phyloP scores from a whole-genome alignment of 2,888 invertebrate species.

The Tachystola acroxantha region DNA sequence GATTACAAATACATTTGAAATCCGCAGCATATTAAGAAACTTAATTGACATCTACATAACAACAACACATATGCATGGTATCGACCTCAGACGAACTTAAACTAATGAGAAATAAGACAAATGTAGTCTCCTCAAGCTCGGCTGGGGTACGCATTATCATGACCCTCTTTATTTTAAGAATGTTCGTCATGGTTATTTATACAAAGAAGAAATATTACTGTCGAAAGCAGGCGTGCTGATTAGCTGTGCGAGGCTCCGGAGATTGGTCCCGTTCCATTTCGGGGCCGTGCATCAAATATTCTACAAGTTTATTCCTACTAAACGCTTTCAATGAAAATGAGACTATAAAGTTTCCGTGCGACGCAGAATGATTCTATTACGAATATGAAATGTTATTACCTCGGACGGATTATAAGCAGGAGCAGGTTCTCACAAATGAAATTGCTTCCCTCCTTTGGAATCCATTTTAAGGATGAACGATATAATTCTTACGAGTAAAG shows the following conservation, averaged over 20 bases:
- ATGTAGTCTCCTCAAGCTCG: too few species aligned
- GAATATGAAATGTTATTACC: constrained; percentile 79
- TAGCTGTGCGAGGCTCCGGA: constrained; percentile 53
- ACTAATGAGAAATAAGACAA: too few species aligned
- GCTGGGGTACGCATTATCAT: too few species aligned
- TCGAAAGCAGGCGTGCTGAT: constrained; percentile 43
- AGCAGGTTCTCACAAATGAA: constrained; percentile 77
- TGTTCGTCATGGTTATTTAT: too few species aligned
- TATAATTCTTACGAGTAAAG: constrained; percentile 73
- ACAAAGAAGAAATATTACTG: constrained; percentile 35
- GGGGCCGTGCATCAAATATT: constrained; percentile 67
- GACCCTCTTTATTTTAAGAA: too few species aligned
- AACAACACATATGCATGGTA: too few species aligned
- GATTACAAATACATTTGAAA: too few species aligned
- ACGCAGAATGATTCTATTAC: constrained; percentile 77
- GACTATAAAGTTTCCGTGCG: constrained; percentile 76
- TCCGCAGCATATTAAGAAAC: too few species aligned
- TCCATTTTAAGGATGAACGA: constrained; percentile 75
- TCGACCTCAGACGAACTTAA: too few species aligned
- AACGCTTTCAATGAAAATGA: constrained; percentile 77
- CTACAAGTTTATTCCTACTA: constrained; percentile 74
- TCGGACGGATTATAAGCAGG: constrained; percentile 76
- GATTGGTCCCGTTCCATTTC: constrained; percentile 51
- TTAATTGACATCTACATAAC: too few species aligned
- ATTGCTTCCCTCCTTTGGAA: constrained; percentile 75